Conservation (phyloP, 2,113 vertebrate genomes). For the Pelmatolapia mariae region DNA sequence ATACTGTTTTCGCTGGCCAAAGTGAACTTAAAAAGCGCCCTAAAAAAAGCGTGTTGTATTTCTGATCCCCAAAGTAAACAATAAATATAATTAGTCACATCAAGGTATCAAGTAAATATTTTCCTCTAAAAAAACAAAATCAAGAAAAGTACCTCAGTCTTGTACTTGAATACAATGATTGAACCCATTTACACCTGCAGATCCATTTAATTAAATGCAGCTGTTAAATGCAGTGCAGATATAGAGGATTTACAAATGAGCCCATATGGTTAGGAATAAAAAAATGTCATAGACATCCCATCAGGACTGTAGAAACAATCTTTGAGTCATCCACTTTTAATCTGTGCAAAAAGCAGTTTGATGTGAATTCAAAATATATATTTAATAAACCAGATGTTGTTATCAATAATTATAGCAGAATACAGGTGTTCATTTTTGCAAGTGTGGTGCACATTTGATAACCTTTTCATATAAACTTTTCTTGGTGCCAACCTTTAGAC, state of each 20-base stretch:
- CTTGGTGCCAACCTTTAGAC: neutral
- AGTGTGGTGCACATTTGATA: neutral
- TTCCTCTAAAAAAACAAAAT: neutral
- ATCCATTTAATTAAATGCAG: neutral
- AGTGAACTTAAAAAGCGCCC: too few species aligned
- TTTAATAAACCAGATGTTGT: neutral
- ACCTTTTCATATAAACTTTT: neutral
- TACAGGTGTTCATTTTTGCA: neutral
- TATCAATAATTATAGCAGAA: neutral
- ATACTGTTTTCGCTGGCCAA: rapidly evolving
- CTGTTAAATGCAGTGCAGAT: neutral
- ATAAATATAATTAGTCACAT: neutral
- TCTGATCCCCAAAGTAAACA: neutral
- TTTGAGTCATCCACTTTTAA: neutral
- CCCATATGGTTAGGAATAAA: neutral
- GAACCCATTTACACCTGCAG: neutral
- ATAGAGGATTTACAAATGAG: neutral
- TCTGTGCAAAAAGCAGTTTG: neutral
- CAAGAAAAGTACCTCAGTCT: neutral
- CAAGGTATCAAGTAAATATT: neutral
- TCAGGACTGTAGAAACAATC: neutral
- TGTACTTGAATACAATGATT: neutral
- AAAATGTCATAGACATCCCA: neutral
- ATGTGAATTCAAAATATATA: neutral
- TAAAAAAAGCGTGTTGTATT: neutral